phyloP scores from a whole-genome alignment of 2,888 invertebrate species.

The Epistrophe eligans region DNA sequence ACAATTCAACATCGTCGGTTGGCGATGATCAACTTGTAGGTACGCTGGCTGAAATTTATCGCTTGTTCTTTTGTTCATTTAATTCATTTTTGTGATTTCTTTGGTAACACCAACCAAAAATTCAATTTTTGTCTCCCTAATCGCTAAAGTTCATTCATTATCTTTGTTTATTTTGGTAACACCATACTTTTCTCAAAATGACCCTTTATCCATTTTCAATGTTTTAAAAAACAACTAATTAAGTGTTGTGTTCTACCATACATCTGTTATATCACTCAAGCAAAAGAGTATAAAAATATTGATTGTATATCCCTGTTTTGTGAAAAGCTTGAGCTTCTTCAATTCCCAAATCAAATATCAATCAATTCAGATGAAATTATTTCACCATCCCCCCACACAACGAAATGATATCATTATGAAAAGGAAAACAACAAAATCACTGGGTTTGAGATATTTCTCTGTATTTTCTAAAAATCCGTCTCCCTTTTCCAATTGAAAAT shows the following conservation, averaged over 20 bases:
- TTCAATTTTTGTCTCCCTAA: no score
- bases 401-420: not conserved
- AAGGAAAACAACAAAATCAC: slow-evolving; percentile 1
- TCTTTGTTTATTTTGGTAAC: no score
- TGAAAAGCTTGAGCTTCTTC: slow-evolving; percentile 43
- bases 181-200: no score
- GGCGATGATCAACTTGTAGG: no score
- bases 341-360: slow-evolving; percentile 65
- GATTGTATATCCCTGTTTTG: slow-evolving; percentile 15
- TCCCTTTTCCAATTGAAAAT: slow-evolving; percentile 46
- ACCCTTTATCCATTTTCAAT: no score
- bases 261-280: not conserved
- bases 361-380: slow-evolving; percentile 48
- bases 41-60: no score
- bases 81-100: no score
- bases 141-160: no score
- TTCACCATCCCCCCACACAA: not conserved
- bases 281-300: slow-evolving; percentile 3
- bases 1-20: no score
- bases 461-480: slow-evolving; percentile 1
- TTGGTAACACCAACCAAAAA: no score
- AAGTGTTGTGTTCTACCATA: not conserved
- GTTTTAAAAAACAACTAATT: slow-evolving; percentile 11
- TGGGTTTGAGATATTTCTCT: slow-evolving; percentile 30
- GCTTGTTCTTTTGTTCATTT: no score